These are phyloP conservation scores for Drosophila arawakana DNA, from an alignment of 1,140 invertebrate species.

Conservation along the genomic window DNA sequence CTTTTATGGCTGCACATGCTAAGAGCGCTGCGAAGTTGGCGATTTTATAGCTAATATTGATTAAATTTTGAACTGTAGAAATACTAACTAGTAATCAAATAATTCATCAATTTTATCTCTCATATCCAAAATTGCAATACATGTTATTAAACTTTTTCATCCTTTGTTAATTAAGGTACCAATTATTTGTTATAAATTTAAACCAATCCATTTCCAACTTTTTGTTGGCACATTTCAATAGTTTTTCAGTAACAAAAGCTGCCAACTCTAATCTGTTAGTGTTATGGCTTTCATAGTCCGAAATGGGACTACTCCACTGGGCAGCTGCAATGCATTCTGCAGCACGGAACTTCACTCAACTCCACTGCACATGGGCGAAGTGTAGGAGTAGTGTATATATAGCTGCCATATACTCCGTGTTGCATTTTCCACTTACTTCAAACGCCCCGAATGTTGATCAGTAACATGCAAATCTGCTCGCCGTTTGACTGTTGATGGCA, in stretches of 20 bases:
- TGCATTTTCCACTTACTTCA: constrained; percentile 32
- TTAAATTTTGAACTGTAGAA: too few relatives aligned
- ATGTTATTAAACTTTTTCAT: too few relatives aligned
- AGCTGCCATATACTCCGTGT: background rate
- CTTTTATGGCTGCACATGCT: constrained; percentile 72
- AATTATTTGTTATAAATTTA: background rate
- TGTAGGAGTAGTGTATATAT: constrained; percentile 7
- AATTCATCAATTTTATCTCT: background rate
- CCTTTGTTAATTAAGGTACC: too few relatives aligned
- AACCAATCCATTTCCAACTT: background rate
- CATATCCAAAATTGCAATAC: too few relatives aligned
- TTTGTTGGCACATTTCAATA: background rate
- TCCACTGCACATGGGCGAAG: constrained; percentile 20
- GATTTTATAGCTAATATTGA: constrained; percentile 24
- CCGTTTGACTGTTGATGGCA: constrained; percentile 74
- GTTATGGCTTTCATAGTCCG: constrained; percentile 8
- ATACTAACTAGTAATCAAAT: background rate
- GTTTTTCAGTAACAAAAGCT: background rate
- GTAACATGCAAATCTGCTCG: constrained; percentile 71
- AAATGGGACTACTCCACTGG: constrained; percentile 19
- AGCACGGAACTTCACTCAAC: constrained; percentile 23
- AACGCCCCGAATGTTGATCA: constrained; percentile 55
- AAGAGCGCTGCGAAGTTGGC: constrained; percentile 31
- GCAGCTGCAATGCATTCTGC: constrained; percentile 29
- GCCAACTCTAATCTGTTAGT: constrained; percentile 28